phyloP scores from a whole-genome alignment of 2,888 invertebrate genomes.

The Melipona bicolor region DNA sequence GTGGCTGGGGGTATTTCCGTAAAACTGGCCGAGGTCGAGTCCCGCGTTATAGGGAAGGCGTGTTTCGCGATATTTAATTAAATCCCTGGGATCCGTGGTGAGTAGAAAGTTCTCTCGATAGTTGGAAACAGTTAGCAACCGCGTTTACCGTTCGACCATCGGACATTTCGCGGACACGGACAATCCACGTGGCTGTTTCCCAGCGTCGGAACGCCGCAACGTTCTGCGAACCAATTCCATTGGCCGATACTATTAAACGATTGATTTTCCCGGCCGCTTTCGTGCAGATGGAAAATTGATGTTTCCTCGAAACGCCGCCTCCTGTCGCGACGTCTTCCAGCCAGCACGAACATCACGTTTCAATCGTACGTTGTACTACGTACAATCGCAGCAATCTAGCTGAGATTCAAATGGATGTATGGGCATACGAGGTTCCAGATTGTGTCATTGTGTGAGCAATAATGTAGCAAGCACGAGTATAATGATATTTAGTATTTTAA shows the following conservation, averaged over 20 bases:
- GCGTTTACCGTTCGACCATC: constrained; percentile 65
- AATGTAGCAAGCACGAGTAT: too few relatives aligned
- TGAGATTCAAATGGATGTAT: too few relatives aligned
- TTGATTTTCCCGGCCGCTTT: constrained; percentile 38
- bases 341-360: background rate
- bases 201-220: constrained; percentile 54
- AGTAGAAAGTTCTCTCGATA: constrained; percentile 76
- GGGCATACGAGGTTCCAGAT: too few relatives aligned
- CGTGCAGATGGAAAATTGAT: constrained; percentile 13
- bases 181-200: constrained; percentile 60
- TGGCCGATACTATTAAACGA: constrained; percentile 43
- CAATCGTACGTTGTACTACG: too few relatives aligned
- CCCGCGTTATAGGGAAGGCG: constrained; percentile 46
- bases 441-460: too few relatives aligned
- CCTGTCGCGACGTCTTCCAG: background rate
- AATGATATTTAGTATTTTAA: too few relatives aligned
- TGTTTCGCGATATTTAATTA: constrained; percentile 77
- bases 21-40: constrained; percentile 7
- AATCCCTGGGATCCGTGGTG: constrained; percentile 63
- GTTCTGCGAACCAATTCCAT: constrained; percentile 48
- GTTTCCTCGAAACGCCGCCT: constrained; percentile 9
- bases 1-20: background rate
- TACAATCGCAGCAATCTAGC: background rate
- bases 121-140: constrained; percentile 72
- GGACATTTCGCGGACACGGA: constrained; percentile 63